Evolutionary conservation across 2,888 invertebrate genomes (phyloP).

Genomic region (Limnephilus lunatus): DNA sequence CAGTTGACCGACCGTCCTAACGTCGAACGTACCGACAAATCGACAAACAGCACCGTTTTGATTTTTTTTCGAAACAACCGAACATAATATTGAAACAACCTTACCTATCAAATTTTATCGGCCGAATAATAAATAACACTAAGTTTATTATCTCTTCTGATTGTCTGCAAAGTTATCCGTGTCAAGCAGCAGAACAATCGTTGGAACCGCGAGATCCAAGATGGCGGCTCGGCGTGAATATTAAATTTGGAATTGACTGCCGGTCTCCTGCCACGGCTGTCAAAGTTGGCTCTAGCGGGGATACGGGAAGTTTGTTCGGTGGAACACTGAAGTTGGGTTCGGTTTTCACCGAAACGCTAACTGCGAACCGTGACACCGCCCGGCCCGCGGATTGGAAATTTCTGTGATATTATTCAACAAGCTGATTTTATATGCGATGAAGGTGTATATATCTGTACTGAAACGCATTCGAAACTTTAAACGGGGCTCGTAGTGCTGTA

Average conservation of each 20-base stretch:
- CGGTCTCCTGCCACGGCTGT: constrained; percentile 52
- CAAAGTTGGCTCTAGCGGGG: constrained; percentile 42
- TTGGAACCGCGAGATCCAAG: constrained; percentile 33
- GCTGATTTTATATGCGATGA: not conserved
- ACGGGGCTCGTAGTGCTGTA: not conserved
- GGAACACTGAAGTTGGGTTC: constrained; percentile 21
- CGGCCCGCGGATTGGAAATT: not conserved
- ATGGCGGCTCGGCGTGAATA: constrained; percentile 46
- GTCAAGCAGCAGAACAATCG: not conserved
- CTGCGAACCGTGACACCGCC: constrained; percentile 8
- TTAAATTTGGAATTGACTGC: constrained; percentile 53
- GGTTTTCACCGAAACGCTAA: not conserved
- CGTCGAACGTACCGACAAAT: too few species aligned
- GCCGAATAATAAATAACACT: too few species aligned
- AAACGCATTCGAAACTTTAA: not conserved
- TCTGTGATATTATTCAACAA: not conserved
- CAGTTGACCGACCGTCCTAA: too few species aligned
- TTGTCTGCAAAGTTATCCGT: not conserved
- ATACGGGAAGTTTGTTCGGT: constrained; percentile 18
- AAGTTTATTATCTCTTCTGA: not conserved
- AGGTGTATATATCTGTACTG: not conserved
- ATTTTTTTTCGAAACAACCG: too few species aligned
- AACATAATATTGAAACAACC: too few species aligned
- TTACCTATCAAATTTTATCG: too few species aligned
- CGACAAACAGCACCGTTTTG: too few species aligned